These are phyloP conservation scores for Lasioglossum villosulum DNA, from an alignment of 2,888 invertebrate species.

Conservation along the genomic window DNA sequence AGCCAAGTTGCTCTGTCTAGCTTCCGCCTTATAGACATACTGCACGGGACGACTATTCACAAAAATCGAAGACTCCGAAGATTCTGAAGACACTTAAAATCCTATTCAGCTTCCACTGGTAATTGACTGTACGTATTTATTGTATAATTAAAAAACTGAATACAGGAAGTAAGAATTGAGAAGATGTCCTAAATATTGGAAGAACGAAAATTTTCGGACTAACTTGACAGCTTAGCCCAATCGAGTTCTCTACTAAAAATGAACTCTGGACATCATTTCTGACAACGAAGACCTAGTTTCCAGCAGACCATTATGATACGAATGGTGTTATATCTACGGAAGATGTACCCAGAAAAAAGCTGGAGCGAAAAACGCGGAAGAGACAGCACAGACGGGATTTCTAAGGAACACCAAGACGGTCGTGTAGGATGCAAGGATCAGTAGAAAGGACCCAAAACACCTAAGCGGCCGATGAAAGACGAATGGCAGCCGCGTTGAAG, in stretches of 20 bases:
- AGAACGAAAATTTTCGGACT: no score
- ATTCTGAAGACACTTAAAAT: neutral
- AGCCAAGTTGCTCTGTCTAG: neutral
- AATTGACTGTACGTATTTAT: neutral
- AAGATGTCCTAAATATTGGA: no score
- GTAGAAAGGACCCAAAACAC: constrained; percentile 48
- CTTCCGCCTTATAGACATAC: neutral
- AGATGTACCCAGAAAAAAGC: neutral
- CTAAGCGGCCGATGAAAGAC: constrained; percentile 63
- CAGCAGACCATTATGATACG: neutral
- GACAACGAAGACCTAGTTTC: no score
- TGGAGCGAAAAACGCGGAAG: neutral
- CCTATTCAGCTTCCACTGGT: neutral
- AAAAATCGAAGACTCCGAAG: neutral
- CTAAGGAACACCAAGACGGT: neutral
- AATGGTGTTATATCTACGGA: neutral
- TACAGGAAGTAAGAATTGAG: no score
- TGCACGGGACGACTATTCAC: neutral
- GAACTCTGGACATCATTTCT: no score
- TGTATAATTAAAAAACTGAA: no score
- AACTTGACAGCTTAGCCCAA: no score
- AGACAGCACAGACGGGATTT: neutral
- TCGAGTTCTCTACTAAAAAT: no score
- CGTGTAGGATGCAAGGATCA: neutral
- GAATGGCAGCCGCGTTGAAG: constrained; percentile 75